These are phyloP conservation scores for Tor tambroides DNA, from an alignment of 2,113 vertebrate genomes.

Conservation along the genomic window DNA sequence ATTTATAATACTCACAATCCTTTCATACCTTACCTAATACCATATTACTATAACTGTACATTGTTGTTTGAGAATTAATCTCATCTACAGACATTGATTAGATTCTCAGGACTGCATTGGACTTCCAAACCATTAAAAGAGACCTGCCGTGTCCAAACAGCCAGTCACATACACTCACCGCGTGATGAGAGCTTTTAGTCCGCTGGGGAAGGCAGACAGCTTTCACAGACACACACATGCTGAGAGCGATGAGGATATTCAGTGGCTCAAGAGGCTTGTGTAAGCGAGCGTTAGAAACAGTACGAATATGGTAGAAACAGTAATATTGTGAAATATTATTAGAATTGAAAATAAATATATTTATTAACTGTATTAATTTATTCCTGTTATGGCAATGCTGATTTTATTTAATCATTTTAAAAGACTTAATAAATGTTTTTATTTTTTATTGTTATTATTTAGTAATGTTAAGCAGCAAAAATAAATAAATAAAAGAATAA, in stretches of 20 bases:
- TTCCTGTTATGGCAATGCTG: no score
- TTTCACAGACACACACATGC: constrained; percentile 54
- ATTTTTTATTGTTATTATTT: no score
- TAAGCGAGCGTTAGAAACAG: constrained; percentile 25
- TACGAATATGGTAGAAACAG: no score
- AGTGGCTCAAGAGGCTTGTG: constrained; percentile 43
- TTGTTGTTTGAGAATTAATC: neutral
- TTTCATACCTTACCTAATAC: neutral
- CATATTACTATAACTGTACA: neutral
- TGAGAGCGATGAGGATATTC: constrained; percentile 52
- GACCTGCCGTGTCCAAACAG: neutral
- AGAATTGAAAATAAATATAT: no score
- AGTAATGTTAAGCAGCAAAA: no score
- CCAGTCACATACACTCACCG: constrained; percentile 54
- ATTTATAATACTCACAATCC: neutral
- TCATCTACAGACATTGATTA: neutral
- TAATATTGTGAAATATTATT: no score
- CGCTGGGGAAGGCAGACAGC: constrained; percentile 53
- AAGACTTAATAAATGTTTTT: no score
- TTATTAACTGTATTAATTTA: no score
- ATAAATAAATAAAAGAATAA: no score
- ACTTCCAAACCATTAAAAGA: constrained; percentile 16
- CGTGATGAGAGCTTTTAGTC: constrained; percentile 61
- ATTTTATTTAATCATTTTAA: no score
- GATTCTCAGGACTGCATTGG: neutral